Evolutionary conservation across 1,140 invertebrate genomes (phyloP).

Genomic region (Ericerus pela): DNA sequence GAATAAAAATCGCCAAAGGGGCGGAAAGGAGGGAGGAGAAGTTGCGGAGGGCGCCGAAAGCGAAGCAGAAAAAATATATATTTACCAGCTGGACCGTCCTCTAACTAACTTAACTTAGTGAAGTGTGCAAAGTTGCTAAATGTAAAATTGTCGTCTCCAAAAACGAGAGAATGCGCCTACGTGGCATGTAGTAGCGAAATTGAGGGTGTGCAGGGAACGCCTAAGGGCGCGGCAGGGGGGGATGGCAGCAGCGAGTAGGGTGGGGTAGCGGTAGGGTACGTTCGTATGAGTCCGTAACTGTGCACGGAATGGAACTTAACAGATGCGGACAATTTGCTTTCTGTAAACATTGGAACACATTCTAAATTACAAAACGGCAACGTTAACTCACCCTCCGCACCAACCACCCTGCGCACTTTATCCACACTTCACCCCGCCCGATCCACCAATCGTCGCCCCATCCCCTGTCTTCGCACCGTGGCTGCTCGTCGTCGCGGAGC

Average conservation of each 20-base stretch:
- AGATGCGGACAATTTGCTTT: conserved; percentile 11
- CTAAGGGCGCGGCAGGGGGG: not conserved
- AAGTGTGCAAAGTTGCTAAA: not conserved
- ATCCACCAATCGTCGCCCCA: too few species aligned
- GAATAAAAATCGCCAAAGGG: not conserved
- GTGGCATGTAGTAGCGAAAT: not conserved
- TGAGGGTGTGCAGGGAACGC: not conserved
- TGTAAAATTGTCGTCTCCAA: conserved; percentile 4
- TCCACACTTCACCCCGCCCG: too few species aligned
- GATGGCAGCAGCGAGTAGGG: not conserved
- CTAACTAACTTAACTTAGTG: conserved; percentile 3
- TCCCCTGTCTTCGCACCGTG: too few species aligned
- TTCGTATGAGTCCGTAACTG: too few species aligned
- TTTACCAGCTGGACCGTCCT: conserved; percentile 11
- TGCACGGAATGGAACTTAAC: conserved; percentile 8
- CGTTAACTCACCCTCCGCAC: too few species aligned
- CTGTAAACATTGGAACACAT: conserved; percentile 11
- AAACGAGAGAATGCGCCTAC: not conserved
- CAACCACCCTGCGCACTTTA: too few species aligned
- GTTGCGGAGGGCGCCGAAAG: not conserved
- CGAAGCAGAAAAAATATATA: too few species aligned
- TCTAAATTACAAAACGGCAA: conserved; percentile 2
- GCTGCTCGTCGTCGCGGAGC: too few species aligned
- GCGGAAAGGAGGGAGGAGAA: not conserved
- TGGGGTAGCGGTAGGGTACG: too few species aligned